phyloP scores from a whole-genome alignment of 2,113 vertebrate species.

The Rhinoderma darwinii region DNA sequence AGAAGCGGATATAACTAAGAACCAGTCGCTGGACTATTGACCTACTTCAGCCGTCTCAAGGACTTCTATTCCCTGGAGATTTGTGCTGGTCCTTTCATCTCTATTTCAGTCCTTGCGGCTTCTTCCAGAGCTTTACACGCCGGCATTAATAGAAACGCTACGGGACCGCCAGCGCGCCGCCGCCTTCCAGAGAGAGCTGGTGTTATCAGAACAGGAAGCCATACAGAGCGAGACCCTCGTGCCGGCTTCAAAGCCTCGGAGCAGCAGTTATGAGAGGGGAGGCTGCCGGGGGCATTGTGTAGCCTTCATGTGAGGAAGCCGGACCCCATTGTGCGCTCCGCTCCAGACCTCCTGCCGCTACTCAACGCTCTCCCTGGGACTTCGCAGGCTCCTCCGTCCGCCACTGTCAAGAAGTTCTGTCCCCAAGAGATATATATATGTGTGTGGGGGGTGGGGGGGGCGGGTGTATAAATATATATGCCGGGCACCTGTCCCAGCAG shows the following conservation, averaged over 20 bases:
- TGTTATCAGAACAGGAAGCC: slow-evolving; percentile 65
- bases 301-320: slow-evolving; percentile 72
- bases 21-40: background rate
- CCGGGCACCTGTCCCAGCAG: too few species aligned
- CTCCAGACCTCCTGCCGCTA: slow-evolving; percentile 73
- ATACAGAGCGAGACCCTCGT: slow-evolving; percentile 62
- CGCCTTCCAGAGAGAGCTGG: background rate
- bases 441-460: background rate
- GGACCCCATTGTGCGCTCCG: slow-evolving; percentile 70
- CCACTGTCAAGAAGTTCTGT: background rate
- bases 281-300: slow-evolving; percentile 70
- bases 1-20: background rate
- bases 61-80: background rate
- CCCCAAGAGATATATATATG: background rate
- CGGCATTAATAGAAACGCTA: background rate
- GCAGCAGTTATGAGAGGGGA: slow-evolving; percentile 71
- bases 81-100: background rate
- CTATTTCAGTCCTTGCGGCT: background rate
- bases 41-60: too few species aligned
- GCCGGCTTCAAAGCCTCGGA: slow-evolving; percentile 72
- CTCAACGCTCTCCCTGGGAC: slow-evolving; percentile 70
- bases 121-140: background rate
- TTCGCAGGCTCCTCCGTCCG: background rate
- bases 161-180: background rate
- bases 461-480: background rate